Base-by-base conservation (phyloP, 2,113 vertebrate genomes). In the Machaerirhynchus nigripectus region DNA sequence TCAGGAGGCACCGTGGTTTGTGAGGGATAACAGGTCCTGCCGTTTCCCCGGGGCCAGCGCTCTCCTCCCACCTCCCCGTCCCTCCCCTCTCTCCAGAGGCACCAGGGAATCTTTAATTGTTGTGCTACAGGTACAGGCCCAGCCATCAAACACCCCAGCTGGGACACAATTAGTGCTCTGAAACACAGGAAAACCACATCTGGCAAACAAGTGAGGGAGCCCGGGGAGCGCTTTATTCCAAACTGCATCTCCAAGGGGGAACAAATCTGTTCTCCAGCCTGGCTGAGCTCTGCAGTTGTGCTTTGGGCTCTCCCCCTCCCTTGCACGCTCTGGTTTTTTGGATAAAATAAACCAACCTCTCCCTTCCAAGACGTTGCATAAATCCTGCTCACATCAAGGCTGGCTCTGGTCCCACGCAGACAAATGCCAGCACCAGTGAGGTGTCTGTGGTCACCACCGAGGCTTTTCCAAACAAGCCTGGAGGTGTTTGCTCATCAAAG, bases 91-190 rank as follows among this genome's bases (percentile, higher is more conserved):
- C 80, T 68, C 47, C 92, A 52, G 78, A 59, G 87, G 39, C 95
- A 75, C 76, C 59, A 46, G 1, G 77, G 47, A 71, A 71, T 37
- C 65, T 93, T 46, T 81, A 64, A 96, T 79, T 90, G 87, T 74
- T 89, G 10, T 39, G 73, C 79, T 63, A 4, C 69, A 96, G 79
- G 76, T 83, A 77, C 6, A 46, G 64, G 50, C 52, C 83, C 94
- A 92, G 64, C 82, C 93, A 77, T 82, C 75, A 97, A 94, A 75
- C 2, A 30, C 10, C 90, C 87, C 94, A 95, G 90, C 74, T 97
- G 93, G 94, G 95, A 92, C 96, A 91, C 90, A 97, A 97, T 96
- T 92, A 96, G 27, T 6, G 18, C 63, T 95, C 64, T 40, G 81
- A 94, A 84, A 94, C 78, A 40, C 3, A 13, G 64, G 47, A 61